These are phyloP conservation scores for Recurvirostra avosetta DNA, from an alignment of 2,113 vertebrate species.

Conservation along the genomic window DNA sequence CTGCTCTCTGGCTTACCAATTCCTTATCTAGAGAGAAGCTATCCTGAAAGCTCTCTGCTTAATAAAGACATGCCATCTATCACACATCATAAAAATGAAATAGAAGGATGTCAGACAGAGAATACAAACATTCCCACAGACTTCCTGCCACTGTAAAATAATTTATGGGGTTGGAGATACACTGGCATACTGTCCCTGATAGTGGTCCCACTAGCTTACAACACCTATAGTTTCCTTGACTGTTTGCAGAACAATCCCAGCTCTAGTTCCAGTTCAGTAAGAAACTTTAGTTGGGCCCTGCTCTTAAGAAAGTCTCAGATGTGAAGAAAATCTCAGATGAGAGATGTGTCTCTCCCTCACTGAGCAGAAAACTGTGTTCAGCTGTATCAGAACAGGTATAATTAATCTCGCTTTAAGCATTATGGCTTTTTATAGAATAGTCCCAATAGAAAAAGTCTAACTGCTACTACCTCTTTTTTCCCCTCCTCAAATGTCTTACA, in stretches of 20 bases:
- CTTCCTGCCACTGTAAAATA: neutral
- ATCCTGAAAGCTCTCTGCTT: neutral
- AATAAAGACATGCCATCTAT: neutral
- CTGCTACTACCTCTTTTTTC: neutral
- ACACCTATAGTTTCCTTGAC: neutral
- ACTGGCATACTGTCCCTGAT: neutral
- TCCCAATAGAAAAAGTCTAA: neutral
- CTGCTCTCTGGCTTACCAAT: neutral
- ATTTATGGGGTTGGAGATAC: neutral
- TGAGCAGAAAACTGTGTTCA: neutral
- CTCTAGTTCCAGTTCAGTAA: neutral
- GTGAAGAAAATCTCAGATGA: neutral
- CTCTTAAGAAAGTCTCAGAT: neutral
- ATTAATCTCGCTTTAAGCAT: neutral
- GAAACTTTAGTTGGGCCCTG: neutral
- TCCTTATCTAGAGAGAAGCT: neutral
- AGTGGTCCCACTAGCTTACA: neutral
- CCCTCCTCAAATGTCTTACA: neutral
- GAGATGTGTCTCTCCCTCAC: neutral
- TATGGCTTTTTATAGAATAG: neutral
- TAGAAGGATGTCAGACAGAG: neutral
- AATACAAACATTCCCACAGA: conserved; percentile 33
- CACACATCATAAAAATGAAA: conserved; percentile 22
- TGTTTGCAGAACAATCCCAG: neutral
- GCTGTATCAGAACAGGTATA: neutral